Base-by-base conservation (phyloP, 2,113 vertebrate genomes). In the Microcebus griseorufus region DNA sequence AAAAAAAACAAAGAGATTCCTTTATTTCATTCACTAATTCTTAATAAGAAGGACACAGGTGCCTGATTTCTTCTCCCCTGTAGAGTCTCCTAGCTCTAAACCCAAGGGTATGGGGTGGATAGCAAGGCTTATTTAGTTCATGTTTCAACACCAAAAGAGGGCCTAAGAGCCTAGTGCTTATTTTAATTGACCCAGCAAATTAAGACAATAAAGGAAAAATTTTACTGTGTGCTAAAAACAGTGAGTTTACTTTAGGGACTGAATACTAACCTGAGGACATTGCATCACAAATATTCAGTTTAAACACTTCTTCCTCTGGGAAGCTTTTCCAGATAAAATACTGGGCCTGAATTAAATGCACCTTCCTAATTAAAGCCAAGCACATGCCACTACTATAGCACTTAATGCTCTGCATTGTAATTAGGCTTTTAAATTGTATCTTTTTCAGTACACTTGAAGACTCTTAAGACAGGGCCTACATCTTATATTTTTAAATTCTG, bases 361-460 rank as follows among this genome's bases (percentile, higher is more conserved):
- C 53, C 73, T 78, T 93, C n/a, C 16, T 96, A 88, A 81, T 94
- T 95, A 94, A 48, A 93, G 53, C 6, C 17, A 12, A 85, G 37
- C 34, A 8, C 48, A 93, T 62, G 32, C 70, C 25, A 81, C 76
- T 70, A 27, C 83, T 70, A 37, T 0, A 90, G 32, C 27, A 42
- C 27, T 92, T 89, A 76, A 23, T 72, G 45, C 9, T 60, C 37
- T 85, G 45, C 11, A 58, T 51, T 92, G 29, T 90, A 90, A 96
- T 96, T 92, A 94, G 80, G 51, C 14, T 95, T 90, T 78, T 65
- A 94, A 93, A 96, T 80, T 81, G 23, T 27, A 11, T 89, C 14
- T 87, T 34, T 70, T 72, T 20, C 0, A 75, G 3, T 53, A 22
- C 17, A 94, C 8, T 34, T 23, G 9, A 85, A 88, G 1, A 34